Conservation (phyloP, 2,113 vertebrate genomes). For the Rhipidura dahli region DNA sequence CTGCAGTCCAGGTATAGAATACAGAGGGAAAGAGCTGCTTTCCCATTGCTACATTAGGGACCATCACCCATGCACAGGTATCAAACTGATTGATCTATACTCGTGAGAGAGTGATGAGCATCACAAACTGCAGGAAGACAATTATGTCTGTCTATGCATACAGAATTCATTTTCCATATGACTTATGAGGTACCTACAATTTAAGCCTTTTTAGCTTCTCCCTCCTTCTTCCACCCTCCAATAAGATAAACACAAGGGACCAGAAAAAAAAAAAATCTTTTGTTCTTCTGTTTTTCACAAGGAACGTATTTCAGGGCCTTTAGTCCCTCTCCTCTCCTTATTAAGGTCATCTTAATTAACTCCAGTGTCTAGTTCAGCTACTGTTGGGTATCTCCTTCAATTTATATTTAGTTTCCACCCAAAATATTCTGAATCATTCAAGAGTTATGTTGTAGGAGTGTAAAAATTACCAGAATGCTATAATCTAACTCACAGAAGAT, state of each 20-base stretch:
- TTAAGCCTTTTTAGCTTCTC: background rate
- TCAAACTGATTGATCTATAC: background rate
- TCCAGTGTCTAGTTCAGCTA: background rate
- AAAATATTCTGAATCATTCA: slow-evolving; percentile 46
- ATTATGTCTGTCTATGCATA: background rate
- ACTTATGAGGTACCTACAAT: background rate
- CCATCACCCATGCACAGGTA: background rate
- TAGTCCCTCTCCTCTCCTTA: background rate
- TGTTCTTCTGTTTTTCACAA: background rate
- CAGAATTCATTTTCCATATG: background rate
- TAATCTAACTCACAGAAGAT: background rate
- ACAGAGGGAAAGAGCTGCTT: background rate
- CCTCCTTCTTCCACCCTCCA: background rate
- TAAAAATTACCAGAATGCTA: slow-evolving; percentile 26
- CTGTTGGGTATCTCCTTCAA: background rate
- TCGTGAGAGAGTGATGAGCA: background rate
- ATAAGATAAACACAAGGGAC: background rate
- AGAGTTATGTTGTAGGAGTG: slow-evolving; percentile 1
- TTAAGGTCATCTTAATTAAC: slow-evolving; percentile 27
- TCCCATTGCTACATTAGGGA: background rate
- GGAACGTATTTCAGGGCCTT: background rate
- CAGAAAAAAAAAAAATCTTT: background rate
- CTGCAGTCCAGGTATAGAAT: background rate
- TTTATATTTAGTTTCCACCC: slow-evolving; percentile 39
- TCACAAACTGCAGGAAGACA: background rate